A percentile compares a stretch with the other conserved stretches of the same genome.
Conservation (phyloP, 2,888 invertebrate species). For the Paralinhomoeus sp. region DNA sequence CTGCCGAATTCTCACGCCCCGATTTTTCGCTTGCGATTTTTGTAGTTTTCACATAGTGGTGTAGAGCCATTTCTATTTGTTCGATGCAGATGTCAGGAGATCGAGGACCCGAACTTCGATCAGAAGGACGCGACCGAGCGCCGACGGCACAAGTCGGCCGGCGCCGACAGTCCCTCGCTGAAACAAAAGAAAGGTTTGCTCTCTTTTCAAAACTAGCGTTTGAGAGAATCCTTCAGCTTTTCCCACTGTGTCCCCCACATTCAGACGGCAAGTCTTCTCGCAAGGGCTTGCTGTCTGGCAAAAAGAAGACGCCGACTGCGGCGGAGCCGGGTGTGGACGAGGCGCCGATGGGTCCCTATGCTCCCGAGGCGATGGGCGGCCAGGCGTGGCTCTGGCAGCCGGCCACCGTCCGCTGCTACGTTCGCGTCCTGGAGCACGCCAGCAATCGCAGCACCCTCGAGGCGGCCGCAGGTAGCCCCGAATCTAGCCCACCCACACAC, state of each 20-base stretch:
- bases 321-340: conserved; percentile 1
- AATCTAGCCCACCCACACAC: no score
- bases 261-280: no score
- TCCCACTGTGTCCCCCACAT: no score
- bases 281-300: neutral
- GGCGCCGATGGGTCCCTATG: neutral
- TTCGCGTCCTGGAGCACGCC: conserved; percentile 19
- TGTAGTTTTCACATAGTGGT: no score
- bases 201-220: no score
- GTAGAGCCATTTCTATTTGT: no score
- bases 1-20: no score
- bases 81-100: conserved; percentile 76
- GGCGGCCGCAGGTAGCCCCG: conserved; percentile 96
- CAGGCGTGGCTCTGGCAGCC: conserved; percentile 67
- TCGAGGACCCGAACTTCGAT: conserved; percentile 90
- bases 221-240: no score
- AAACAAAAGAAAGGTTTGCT: no score
- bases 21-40: no score
- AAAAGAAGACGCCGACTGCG: conserved; percentile 9
- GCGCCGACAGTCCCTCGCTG: no score
- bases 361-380: conserved; percentile 34
- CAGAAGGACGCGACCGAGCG: conserved; percentile 47
- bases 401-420: conserved; percentile 36
- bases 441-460: conserved; percentile 29
- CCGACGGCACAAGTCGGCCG: neutral